Evolutionary conservation across 2,113 vertebrate genomes (phyloP).

Genomic region (Peromyscus polionotus): DNA sequence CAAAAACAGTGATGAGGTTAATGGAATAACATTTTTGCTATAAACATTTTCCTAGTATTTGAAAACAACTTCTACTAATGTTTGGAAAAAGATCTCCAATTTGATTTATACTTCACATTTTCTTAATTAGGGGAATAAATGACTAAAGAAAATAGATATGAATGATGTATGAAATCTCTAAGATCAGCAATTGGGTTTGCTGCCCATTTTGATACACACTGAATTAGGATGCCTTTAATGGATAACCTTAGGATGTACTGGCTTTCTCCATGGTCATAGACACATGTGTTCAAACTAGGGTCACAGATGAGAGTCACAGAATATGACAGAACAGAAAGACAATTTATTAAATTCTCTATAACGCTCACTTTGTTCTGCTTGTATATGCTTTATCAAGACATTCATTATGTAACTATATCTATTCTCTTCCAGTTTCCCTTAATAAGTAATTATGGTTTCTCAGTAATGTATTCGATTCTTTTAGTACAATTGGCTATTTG

Average conservation of each 20-base stretch:
- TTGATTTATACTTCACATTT: slow-evolving; percentile 21
- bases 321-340: background rate
- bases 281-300: background rate
- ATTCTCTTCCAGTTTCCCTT: background rate
- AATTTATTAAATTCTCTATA: background rate
- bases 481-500: background rate
- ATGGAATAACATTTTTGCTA: slow-evolving; percentile 54
- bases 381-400: background rate
- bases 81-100: slow-evolving; percentile 28
- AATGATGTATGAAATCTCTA: slow-evolving; percentile 11
- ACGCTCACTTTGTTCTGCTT: background rate
- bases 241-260: background rate
- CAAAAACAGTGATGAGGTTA: slow-evolving; percentile 6
- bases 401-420: background rate
- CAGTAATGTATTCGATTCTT: background rate
- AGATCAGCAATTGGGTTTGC: slow-evolving; percentile 20
- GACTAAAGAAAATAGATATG: slow-evolving; percentile 24
- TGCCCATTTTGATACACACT: background rate
- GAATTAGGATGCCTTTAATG: background rate
- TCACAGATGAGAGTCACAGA: background rate
- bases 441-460: slow-evolving; percentile 22
- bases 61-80: slow-evolving; percentile 19
- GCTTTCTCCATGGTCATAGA: background rate
- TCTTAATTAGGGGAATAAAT: slow-evolving; percentile 21
- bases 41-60: slow-evolving; percentile 31